Evolutionary conservation across 1,140 invertebrate genomes (phyloP), one percentile per base, ranked within the genome.

Genomic region (Trichonephila clavipes): DNA sequence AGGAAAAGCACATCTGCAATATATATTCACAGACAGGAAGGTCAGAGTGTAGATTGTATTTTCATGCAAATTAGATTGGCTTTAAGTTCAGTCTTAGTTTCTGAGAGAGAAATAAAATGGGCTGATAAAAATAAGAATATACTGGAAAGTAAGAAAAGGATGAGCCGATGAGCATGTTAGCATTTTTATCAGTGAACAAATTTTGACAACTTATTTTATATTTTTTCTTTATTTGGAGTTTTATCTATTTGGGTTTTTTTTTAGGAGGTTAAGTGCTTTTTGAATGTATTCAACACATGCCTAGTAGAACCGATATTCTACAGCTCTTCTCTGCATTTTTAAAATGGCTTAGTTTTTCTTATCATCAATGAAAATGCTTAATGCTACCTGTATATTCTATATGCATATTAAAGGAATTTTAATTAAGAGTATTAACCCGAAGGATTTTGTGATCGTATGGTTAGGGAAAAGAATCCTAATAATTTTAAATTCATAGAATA

Each of bases 41-140:
- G 82, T 83, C 82, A 83, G n/a, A 59, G 82, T 58, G n/a, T 83
- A 51, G 14, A 83, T 83, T 12, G 82, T 83, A 19, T 21, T 83
- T 83, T 83, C 24, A 83, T 83, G 82, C 82, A 83, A 83, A 83
- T 83, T 44, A 83, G 82, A 51, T 51, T 51, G 51, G 51, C 51
- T 51, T 51, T 51, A 51, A 51, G 51, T 51, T 18, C 34, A 77
- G 34, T 77, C 28, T 77, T 77, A 40, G 28, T 77, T 77, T 77
- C 72, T 34, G 18, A 77, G 34, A 6, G 69, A 28, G 69, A 77
- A 34, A 77, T 77, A 18, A 77, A 77, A 18, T 34, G 12, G 18
- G 34, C 34, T 28, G 34, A 77, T 77, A 77, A 34, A 77, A 28
- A 77, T 77, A 77, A 77, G 72, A 28, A 77, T 40, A 77, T 40